phyloP scores from a whole-genome alignment of 2,113 vertebrate genomes.

The Onychorhynchus coronatus region DNA sequence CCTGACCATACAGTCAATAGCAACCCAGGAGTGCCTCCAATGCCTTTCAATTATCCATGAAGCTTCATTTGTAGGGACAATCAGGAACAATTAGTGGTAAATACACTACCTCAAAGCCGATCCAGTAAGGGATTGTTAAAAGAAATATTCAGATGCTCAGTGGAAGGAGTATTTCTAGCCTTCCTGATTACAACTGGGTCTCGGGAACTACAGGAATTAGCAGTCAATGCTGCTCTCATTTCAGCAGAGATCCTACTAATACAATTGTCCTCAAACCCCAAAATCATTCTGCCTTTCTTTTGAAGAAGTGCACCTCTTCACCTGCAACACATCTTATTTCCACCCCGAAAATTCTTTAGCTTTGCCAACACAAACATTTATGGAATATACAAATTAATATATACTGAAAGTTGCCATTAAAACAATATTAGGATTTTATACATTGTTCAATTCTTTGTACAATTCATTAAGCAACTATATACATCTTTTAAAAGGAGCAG shows the following conservation, averaged over 20 bases:
- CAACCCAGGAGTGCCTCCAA: background rate
- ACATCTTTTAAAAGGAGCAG: background rate
- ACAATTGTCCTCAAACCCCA: background rate
- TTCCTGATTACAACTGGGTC: background rate
- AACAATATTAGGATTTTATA: background rate
- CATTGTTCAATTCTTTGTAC: background rate
- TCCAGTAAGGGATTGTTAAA: background rate
- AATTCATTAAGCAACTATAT: background rate
- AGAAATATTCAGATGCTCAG: background rate
- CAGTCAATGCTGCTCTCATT: background rate
- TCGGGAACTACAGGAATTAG: accelerated
- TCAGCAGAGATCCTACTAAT: background rate
- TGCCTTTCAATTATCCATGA: background rate
- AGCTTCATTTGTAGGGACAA: background rate
- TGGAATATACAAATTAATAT: background rate
- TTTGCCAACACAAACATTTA: background rate
- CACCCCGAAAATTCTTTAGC: background rate
- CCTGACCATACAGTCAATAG: background rate
- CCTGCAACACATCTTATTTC: background rate
- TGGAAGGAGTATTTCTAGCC: background rate
- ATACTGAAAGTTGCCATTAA: background rate
- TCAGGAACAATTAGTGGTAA: background rate
- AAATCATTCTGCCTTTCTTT: background rate
- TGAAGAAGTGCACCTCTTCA: background rate
- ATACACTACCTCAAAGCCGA: background rate